Conservation (phyloP, 1,140 invertebrate genomes). For the Danaus melanippus region DNA sequence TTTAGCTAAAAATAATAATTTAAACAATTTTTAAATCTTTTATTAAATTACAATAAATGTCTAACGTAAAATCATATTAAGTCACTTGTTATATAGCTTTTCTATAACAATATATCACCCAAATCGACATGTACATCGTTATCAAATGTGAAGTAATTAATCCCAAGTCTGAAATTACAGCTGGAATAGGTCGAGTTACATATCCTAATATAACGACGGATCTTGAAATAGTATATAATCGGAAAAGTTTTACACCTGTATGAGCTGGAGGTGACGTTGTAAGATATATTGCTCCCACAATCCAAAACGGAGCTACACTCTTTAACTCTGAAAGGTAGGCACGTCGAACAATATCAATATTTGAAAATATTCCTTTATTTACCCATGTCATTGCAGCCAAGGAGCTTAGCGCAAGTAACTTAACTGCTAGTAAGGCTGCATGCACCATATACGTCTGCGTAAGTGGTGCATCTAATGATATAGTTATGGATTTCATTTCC, state of each 20-base stretch:
- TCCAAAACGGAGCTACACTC: conserved; percentile 43
- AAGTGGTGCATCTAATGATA: conserved; percentile 30
- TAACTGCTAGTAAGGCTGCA: conserved; percentile 36
- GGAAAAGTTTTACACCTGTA: conserved; percentile 30
- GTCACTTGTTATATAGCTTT: conserved; percentile 21
- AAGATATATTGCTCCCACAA: conserved; percentile 36
- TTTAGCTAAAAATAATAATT: too few species aligned
- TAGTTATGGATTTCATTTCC: conserved; percentile 24
- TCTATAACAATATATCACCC: conserved; percentile 33
- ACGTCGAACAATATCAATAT: conserved; percentile 34
- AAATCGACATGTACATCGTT: conserved; percentile 35
- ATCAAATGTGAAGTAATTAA: conserved; percentile 36
- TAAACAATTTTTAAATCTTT: too few species aligned
- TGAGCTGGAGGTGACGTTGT: conserved; percentile 29
- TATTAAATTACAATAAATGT: too few species aligned
- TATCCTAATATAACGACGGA: conserved; percentile 33
- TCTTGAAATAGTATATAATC: conserved; percentile 31
- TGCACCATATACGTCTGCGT: conserved; percentile 42
- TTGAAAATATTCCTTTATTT: conserved; percentile 33
- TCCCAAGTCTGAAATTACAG: conserved; percentile 29
- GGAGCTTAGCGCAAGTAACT: conserved; percentile 37
- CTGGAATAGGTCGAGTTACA: conserved; percentile 26
- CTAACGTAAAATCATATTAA: too few species aligned
- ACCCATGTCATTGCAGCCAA: conserved; percentile 39
- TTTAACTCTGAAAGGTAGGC: conserved; percentile 43